A percentile compares a stretch with the other conserved stretches of the same genome.
These are phyloP conservation scores for Aphis craccivora DNA, from an alignment of 1,140 invertebrate genomes.

Conservation along the genomic window DNA sequence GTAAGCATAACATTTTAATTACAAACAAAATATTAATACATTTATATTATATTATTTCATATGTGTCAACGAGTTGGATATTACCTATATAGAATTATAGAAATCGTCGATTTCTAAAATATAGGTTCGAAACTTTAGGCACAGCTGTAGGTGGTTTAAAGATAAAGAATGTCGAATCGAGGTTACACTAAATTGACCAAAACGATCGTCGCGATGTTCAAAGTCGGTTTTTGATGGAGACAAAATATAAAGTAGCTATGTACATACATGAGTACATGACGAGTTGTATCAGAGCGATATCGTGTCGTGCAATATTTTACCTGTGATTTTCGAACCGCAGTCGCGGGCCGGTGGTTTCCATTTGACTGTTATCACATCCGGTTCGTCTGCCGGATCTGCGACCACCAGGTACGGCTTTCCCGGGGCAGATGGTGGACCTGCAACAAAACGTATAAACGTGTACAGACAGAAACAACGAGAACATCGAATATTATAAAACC, in stretches of 20 bases:
- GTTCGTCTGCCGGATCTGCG: constrained; percentile 73
- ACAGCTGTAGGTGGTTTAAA: neutral
- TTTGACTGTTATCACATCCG: constrained; percentile 84
- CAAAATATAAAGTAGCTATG: neutral
- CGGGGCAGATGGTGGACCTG: constrained; percentile 78
- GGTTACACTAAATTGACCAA: too few species aligned
- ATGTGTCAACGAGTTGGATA: neutral
- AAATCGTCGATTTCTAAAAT: neutral
- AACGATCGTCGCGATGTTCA: neutral
- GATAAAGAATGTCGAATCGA: too few species aligned
- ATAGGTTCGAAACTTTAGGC: neutral
- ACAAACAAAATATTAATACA: neutral
- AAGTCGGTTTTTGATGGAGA: neutral
- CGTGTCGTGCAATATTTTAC: constrained; percentile 60
- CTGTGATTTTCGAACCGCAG: constrained; percentile 88
- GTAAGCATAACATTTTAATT: neutral
- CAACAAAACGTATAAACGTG: neutral
- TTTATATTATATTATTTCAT: too few species aligned
- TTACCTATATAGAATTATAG: too few species aligned
- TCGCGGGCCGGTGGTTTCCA: constrained; percentile 84
- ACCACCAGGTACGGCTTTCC: constrained; percentile 79
- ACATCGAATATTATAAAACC: neutral
- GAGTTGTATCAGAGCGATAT: neutral
- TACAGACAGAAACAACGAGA: neutral
- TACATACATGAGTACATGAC: neutral